Evolutionary conservation across 2,113 vertebrate genomes (phyloP), one percentile per base, ranked within the genome.

Genomic region (Protomyctophum bolini): DNA sequence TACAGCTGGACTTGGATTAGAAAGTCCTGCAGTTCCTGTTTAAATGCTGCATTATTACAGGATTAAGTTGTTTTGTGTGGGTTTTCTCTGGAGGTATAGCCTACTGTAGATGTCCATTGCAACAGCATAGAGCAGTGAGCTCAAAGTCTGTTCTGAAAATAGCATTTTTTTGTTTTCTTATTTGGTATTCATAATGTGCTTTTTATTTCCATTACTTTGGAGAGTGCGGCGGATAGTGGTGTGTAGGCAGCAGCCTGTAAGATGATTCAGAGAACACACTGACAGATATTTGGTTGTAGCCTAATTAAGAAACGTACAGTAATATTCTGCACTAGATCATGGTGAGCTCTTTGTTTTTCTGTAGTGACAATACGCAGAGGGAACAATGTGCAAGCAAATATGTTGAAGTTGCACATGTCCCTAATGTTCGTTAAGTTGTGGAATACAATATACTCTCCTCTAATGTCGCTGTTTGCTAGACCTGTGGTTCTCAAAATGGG

Each of bases 281-380:
- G 48, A 50, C 10, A 93, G 92, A 92, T 91, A 94, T 95, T 94
- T 91, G 92, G 33, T 41, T 41, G 33, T 41, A 21, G 94, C 93
- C 92, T 93, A 95, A 94, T 95, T 94, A 95, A 93, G 94, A 92
- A 94, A 95, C 76, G 48, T 94, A 94, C 94, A 94, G 93, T 92
- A 92, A 93, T 91, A 92, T 93, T 94, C 94, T 90, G 92, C 93
- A 94, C 33, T 41, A 41, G 33, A 41, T 41, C 33, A 41, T 41
- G 33, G 33, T 41, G 33, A 94, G 92, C 91, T 6, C 8, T 49
- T 49, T 15, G n/a, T 49, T 63, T 63, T 49, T 93, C 70, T 93
- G 91, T 91, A 92, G 87, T 92, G 92, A 91, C 90, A 93, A 92
- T 91, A 93, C 90, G 92, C 75, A 29, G 9, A 28, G 60, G n/a